Conservation (phyloP, 53 echinoderm and acorn worm species). For the Patiria pectinifera region DNA sequence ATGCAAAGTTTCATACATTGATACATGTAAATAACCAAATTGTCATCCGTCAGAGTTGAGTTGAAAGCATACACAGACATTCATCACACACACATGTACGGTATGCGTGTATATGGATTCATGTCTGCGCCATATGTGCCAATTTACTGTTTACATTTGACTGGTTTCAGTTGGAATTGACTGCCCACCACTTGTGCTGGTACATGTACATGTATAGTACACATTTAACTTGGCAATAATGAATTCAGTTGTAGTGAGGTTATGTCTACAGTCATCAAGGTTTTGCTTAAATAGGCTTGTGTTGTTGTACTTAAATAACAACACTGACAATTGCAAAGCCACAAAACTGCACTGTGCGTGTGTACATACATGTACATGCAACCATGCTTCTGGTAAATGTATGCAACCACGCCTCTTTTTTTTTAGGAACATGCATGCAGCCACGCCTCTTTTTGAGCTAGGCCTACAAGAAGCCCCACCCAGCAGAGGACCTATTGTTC, state of each 20-base stretch:
- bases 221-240: constrained; percentile 5
- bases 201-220: constrained; percentile 24
- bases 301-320: too few relatives aligned
- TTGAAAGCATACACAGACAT: too few relatives aligned
- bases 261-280: constrained; percentile 27
- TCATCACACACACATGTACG: background rate
- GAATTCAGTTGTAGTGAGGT: constrained; percentile 17
- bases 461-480: background rate
- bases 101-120: too few relatives aligned
- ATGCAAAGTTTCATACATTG: too few relatives aligned
- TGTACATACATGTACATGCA: too few relatives aligned
- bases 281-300: background rate
- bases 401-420: too few relatives aligned
- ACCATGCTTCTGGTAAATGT: too few relatives aligned
- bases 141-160: background rate
- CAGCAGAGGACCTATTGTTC: background rate
- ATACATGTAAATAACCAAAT: too few relatives aligned
- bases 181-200: background rate
- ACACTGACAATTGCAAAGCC: too few relatives aligned
- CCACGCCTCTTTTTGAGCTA: background rate
- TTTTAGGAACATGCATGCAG: too few relatives aligned
- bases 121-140: background rate
- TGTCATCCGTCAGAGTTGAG: too few relatives aligned
- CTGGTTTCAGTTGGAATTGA: background rate
- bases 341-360: too few relatives aligned